Conservation (phyloP, 2,888 invertebrate genomes). For the Ichneumoninae sp. region DNA sequence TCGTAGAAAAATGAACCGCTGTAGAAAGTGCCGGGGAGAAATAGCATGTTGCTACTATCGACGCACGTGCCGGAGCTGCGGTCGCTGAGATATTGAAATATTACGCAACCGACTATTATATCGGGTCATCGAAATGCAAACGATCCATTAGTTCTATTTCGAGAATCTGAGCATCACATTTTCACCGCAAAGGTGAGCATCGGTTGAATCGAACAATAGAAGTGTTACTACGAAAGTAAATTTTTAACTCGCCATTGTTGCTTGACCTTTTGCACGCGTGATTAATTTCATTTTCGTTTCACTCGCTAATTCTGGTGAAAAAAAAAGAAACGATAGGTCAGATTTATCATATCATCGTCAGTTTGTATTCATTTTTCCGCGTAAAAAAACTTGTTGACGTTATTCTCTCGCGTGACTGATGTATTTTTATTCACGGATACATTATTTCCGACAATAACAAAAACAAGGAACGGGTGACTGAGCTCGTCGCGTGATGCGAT, state of each 20-base stretch:
- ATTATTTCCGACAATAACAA: slow-evolving; percentile 16
- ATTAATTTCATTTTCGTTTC: neutral
- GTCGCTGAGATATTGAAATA: neutral
- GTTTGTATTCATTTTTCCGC: neutral
- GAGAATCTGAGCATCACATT: neutral
- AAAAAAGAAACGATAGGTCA: neutral
- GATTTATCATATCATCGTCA: neutral
- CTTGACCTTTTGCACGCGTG: neutral
- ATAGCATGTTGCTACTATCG: neutral
- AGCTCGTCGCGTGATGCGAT: neutral
- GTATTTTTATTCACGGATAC: slow-evolving; percentile 8
- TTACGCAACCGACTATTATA: slow-evolving; percentile 3
- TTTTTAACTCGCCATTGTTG: neutral
- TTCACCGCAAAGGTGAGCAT: neutral
- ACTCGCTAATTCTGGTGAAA: neutral
- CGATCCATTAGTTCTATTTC: neutral
- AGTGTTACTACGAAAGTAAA: neutral
- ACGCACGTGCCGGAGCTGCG: neutral
- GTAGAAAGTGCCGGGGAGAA: neutral
- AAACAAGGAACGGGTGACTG: slow-evolving; percentile 15
- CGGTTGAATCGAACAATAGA: neutral
- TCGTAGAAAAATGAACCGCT: neutral
- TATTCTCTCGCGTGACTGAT: slow-evolving; percentile 19
- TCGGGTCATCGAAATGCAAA: slow-evolving; percentile 1
- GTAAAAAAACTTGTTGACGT: neutral